Evolutionary conservation across 2,797 vertebrate species (phyloP), one percentile per base, ranked within the genome.

Genomic region (Siniperca undulata): DNA sequence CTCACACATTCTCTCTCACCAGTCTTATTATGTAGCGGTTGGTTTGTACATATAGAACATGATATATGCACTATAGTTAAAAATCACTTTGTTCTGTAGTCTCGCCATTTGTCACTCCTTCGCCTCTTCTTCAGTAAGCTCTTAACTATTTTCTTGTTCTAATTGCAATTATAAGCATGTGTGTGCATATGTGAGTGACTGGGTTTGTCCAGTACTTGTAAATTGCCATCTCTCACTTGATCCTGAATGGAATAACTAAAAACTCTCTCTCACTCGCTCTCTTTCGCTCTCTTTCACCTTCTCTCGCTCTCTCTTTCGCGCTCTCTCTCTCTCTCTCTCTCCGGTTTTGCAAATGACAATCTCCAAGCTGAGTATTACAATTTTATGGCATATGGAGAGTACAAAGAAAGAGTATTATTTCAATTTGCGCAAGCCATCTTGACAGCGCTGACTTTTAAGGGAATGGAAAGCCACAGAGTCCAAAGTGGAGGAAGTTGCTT

Each of bases 171-270:
- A 85, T 48, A 75, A 66, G 30, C 3, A 30, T 30, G 30, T 30
- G 30, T 68, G 55, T 67, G 40, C 78, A 50, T 44, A 8, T 38
- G 27, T 59, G 69, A 55, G 52, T 27, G 27, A 73, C 53, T 24
- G 34, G 69, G n/a, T 72, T 52, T 34, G 2, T 59, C 42, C 27
- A 67, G 19, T 73, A 3, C 61, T 80, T 75, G 24, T 65, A 72
- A 78, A 75, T n/a, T 74, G 88, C 83, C 78, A 71, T 30, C 13
- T 71, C 59, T 46, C 61, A 52, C 20, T 75, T 72, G 79, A 83
- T 82, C 78, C 72, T 80, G 84, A 87, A 72, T 86, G 64, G 61
- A 93, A 84, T 81, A 76, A 80, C 60, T 76, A 74, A 85, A 79
- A 67, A 58, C 64, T 65, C 40, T 9, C 38, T 36, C 4, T 56